These are phyloP conservation scores for Babylonia areolata DNA, from an alignment of 1,140 invertebrate genomes.

Conservation along the genomic window DNA sequence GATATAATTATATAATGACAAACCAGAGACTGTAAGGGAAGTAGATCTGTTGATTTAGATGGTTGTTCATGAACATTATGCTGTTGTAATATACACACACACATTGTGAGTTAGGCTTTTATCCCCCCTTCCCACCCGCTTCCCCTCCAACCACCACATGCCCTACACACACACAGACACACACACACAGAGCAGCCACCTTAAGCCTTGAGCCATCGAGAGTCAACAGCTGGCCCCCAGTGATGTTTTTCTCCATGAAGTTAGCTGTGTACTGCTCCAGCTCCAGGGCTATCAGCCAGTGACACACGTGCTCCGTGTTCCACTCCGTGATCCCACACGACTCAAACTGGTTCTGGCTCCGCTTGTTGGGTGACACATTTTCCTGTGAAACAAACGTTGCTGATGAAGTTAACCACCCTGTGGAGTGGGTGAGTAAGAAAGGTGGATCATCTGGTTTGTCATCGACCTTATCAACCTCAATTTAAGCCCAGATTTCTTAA, in stretches of 20 bases:
- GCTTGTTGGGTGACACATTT: slow-evolving; percentile 52
- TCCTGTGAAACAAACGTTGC: slow-evolving; percentile 49
- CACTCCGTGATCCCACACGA: slow-evolving; percentile 81
- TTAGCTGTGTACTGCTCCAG: slow-evolving; percentile 89
- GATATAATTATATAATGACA: too few species aligned
- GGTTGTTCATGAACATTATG: too few species aligned
- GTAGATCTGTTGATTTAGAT: too few species aligned
- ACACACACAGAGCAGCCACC: slow-evolving; percentile 60
- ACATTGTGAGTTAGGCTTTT: too few species aligned
- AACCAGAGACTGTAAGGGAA: too few species aligned
- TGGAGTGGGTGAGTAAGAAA: too few species aligned
- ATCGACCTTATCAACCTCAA: too few species aligned
- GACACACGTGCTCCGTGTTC: slow-evolving; percentile 92
- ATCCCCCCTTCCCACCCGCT: not conserved
- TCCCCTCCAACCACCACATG: too few species aligned
- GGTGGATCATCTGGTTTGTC: too few species aligned
- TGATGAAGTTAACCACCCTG: too few species aligned
- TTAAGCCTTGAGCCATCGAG: slow-evolving; percentile 93
- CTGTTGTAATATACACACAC: too few species aligned
- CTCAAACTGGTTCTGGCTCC: slow-evolving; percentile 64
- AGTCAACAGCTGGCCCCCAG: slow-evolving; percentile 87
- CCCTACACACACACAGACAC: slow-evolving; percentile 2
- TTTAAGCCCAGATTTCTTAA: too few species aligned
- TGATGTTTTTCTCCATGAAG: slow-evolving; percentile 89
- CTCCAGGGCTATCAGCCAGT: slow-evolving; percentile 89